Evolutionary conservation across 2,888 invertebrate genomes (phyloP), one percentile per base, ranked within the genome.

Genomic region (Odontomyia ornata): DNA sequence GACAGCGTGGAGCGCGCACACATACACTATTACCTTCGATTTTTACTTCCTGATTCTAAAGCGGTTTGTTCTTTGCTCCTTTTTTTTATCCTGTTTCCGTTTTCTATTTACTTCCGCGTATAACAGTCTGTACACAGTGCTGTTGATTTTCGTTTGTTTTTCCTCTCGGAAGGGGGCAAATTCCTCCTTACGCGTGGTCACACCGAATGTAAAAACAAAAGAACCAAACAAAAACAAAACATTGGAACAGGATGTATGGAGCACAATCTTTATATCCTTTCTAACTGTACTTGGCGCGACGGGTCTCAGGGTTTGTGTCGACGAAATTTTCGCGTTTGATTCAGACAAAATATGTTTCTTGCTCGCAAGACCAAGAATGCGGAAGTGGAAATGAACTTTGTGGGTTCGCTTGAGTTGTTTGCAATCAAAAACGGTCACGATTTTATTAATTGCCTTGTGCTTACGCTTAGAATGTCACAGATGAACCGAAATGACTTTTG

Each of bases 1-100:
- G 69, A 25, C 46, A 1, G 25, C 27, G 18, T 21, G 36, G 36
- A 36, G 25, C 30, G 65, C 69, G 69, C 69, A 69, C 69, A 46
- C 46, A n/a, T n/a, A 69, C 69, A 36, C 36, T 36, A 5, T 36
- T 36, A 36, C 36, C 36, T 60, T 25, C 4, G 23, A 13, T 23
- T n/a, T n/a, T n/a, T 52, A n/a, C 52, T 60, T 60, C 60, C 60
- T 60, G 21, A 11, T 60, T 2, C 23, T 25, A 5, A 11, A 7
- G 25, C 60, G 21, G 23, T 60, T 52, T 52, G 5, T 15, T n/a
- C 11, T 52, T 52, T 18, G n/a, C 18, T 7, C 5, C 23, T 69
- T 69, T 25, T 25, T 69, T 43, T 30, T 4, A 7, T 7, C 15
- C 52, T 15, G 52, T 18, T 52, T 62, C 13, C n/a, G n/a, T 28